Percentiles rank a stretch among this genome's conserved stretches.
These are phyloP conservation scores for Ptilorrhoa leucosticta DNA, from an alignment of 2,113 vertebrate genomes.

Conservation along the genomic window DNA sequence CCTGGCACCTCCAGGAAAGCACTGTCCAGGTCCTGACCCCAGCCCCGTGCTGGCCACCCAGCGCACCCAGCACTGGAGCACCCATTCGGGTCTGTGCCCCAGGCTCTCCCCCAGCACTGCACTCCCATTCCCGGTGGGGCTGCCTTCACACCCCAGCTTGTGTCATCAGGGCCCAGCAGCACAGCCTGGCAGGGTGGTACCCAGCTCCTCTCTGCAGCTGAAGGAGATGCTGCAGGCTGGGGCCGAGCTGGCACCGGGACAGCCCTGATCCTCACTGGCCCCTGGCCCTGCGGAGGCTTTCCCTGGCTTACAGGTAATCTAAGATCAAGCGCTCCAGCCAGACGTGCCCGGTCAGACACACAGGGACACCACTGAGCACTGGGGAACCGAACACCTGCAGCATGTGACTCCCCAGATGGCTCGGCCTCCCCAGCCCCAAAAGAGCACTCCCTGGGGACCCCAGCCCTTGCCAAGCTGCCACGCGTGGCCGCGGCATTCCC, in stretches of 20 bases:
- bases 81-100: neutral
- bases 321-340: neutral
- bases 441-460: neutral
- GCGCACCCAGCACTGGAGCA: neutral
- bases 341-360: neutral
- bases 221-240: neutral
- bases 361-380: neutral
- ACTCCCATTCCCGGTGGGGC: neutral
- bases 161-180: fast-evolving
- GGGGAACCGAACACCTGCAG: neutral
- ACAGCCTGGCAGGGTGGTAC: neutral
- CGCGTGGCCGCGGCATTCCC: neutral
- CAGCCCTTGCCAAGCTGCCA: neutral
- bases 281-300: neutral
- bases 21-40: fast-evolving
- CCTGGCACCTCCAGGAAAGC: neutral
- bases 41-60: neutral
- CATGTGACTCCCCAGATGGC: neutral
- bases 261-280: neutral
- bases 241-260: fast-evolving
- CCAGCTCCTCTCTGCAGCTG: neutral
- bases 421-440: fast-evolving
- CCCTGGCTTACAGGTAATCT: neutral
- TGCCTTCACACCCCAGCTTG: neutral
- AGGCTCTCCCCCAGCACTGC: fast-evolving